Evolutionary conservation across 2,797 vertebrate species (phyloP).

Genomic region (Takifugu ocellatus): DNA sequence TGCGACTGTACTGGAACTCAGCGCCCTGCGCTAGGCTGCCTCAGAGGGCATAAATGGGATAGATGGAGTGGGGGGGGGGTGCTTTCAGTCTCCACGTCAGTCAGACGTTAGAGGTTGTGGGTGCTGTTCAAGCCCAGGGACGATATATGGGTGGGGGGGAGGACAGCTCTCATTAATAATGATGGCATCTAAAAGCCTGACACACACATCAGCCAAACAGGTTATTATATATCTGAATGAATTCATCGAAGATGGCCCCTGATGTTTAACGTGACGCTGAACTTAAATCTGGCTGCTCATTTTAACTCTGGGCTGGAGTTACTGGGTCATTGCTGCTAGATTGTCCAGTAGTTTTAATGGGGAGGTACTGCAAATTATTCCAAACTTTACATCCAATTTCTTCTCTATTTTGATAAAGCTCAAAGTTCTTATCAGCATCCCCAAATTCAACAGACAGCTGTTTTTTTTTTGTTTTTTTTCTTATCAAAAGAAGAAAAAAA

Average conservation of each 20-base stretch:
- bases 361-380: neutral
- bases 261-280: neutral
- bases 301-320: neutral
- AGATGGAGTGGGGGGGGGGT: neutral
- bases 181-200: neutral
- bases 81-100: conserved; percentile 42
- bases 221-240: neutral
- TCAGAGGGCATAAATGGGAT: neutral
- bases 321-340: neutral
- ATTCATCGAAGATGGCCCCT: neutral
- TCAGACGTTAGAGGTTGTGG: conserved; percentile 47
- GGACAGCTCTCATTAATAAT: conserved; percentile 7
- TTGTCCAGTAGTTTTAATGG: neutral
- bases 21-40: too few relatives aligned
- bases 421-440: neutral
- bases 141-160: conserved; percentile 28
- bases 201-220: too few relatives aligned
- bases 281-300: neutral
- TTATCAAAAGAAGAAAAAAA: neutral
- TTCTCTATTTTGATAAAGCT: neutral
- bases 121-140: conserved; percentile 34
- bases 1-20: too few relatives aligned
- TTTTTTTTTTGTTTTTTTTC: neutral
- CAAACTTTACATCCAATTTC: neutral
- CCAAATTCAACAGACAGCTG: conserved; percentile 1